These are phyloP conservation scores for Synaphobranchus kaupii DNA, from an alignment of 2,797 vertebrate genomes.

Conservation along the genomic window DNA sequence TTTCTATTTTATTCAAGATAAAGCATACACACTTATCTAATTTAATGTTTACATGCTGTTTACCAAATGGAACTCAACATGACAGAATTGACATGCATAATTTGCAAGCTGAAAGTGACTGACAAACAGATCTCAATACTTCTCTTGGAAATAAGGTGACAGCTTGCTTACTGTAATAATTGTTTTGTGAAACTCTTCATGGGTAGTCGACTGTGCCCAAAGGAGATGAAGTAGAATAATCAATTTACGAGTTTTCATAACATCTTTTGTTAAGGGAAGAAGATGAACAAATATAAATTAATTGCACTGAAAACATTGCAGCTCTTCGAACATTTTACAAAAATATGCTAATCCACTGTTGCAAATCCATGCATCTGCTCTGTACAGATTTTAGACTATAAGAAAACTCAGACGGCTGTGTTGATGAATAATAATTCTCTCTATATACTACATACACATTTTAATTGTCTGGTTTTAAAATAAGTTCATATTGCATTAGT, in stretches of 20 bases:
- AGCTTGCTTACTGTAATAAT: background rate
- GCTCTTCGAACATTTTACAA: background rate
- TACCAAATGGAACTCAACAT: constrained; percentile 6
- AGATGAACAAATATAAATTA: background rate
- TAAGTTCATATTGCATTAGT: background rate
- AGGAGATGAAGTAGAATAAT: background rate
- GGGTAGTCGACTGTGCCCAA: background rate
- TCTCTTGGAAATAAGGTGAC: background rate
- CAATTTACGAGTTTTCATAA: background rate
- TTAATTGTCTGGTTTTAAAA: background rate
- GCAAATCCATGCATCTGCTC: background rate
- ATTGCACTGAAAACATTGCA: background rate
- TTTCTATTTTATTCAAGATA: background rate
- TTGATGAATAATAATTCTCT: background rate
- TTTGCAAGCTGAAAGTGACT: background rate
- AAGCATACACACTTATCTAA: constrained; percentile 14
- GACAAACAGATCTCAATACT: constrained; percentile 1
- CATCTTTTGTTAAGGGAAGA: background rate
- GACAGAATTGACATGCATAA: constrained; percentile 4
- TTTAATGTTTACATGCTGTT: constrained; percentile 15
- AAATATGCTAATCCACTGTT: background rate
- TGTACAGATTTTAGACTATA: background rate
- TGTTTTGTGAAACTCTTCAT: background rate
- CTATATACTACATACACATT: background rate
- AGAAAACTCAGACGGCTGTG: background rate